Evolutionary conservation across 2,888 invertebrate species (phyloP).

Genomic region (Dorcus hopei): DNA sequence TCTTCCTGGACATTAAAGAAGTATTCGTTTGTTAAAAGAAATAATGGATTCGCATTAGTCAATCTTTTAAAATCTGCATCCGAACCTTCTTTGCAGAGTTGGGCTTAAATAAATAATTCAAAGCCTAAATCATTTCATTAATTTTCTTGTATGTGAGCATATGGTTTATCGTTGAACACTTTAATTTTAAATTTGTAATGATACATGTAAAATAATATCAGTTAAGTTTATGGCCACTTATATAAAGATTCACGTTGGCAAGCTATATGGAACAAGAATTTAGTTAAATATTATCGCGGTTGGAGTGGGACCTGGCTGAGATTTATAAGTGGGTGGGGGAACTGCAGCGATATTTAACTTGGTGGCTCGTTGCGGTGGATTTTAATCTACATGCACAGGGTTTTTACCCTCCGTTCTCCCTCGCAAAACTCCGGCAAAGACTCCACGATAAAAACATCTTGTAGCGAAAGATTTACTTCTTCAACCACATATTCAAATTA

Average conservation of each 20-base stretch:
- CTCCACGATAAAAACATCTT: conserved; percentile 52
- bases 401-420: conserved; percentile 46
- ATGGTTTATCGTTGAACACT: too few relatives aligned
- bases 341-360: conserved; percentile 49
- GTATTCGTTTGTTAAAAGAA: background rate
- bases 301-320: conserved; percentile 48
- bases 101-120: too few relatives aligned
- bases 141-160: too few relatives aligned
- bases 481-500: conserved; percentile 54
- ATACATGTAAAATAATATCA: conserved; percentile 3
- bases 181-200: background rate
- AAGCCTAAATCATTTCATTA: too few relatives aligned
- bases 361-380: conserved; percentile 46
- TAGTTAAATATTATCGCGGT: conserved; percentile 50
- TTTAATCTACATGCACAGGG: conserved; percentile 52
- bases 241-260: conserved; percentile 28
- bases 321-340: conserved; percentile 44
- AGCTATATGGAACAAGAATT: conserved; percentile 50
- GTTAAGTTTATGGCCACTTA: conserved; percentile 23
- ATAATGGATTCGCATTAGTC: background rate
- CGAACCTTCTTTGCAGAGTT: too few relatives aligned
- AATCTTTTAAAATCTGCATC: too few relatives aligned
- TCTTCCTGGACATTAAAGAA: background rate
- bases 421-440: conserved; percentile 45
- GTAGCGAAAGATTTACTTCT: conserved; percentile 52